Evolutionary conservation across 1,140 invertebrate species (phyloP).

Genomic region (Camponotus pennsylvanicus): DNA sequence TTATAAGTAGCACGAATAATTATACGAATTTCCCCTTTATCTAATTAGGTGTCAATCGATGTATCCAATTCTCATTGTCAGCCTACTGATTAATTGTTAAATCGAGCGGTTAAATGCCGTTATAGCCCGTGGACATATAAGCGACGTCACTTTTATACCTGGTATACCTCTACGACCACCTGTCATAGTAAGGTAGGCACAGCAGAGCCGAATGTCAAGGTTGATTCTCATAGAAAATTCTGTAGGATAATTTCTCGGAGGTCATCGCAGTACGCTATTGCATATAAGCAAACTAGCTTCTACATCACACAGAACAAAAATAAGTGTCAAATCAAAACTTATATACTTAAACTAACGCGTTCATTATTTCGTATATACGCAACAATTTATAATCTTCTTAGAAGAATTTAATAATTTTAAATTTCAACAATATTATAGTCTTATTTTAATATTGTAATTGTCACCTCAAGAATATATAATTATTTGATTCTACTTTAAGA

Average conservation of each 20-base stretch:
- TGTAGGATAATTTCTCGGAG: neutral
- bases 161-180: neutral
- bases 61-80: slow-evolving; percentile 25
- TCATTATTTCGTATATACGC: no score
- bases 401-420: no score
- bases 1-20: neutral
- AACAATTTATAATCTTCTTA: no score
- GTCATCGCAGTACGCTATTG: neutral
- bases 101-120: slow-evolving; percentile 50
- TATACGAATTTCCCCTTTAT: slow-evolving; percentile 29
- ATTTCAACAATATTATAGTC: no score
- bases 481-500: no score
- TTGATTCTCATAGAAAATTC: slow-evolving; percentile 15
- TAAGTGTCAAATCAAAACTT: no score
- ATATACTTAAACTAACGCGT: no score
- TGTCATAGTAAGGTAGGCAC: neutral
- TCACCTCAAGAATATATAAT: no score
- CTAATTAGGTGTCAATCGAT: slow-evolving; percentile 37
- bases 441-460: no score
- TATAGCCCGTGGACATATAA: slow-evolving; percentile 25
- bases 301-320: no score
- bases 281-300: neutral
- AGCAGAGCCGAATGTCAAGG: slow-evolving; percentile 32
- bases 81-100: slow-evolving; percentile 6
- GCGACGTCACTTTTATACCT: slow-evolving; percentile 11